Conservation (phyloP, 2,113 vertebrate genomes). For the Hemiprocne comata region DNA sequence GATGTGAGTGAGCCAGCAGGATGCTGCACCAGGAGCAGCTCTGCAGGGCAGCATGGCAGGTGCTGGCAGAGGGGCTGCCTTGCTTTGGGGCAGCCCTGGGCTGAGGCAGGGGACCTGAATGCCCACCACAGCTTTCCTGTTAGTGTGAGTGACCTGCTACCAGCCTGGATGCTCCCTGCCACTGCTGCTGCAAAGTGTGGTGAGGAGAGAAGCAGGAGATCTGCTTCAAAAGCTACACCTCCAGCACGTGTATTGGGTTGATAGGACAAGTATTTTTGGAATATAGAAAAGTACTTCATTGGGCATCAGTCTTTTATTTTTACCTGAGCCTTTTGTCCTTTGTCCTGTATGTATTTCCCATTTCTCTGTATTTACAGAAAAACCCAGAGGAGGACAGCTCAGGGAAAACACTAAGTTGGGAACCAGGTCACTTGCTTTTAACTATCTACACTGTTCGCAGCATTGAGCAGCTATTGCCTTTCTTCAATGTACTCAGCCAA, state of each 20-base stretch:
- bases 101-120: rapidly evolving
- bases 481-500: slow-evolving; percentile 96
- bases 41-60: background rate
- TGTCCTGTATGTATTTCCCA: background rate
- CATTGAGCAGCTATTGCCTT: slow-evolving; percentile 96
- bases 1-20: background rate
- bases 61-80: background rate
- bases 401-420: slow-evolving; percentile 87
- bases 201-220: too few species aligned
- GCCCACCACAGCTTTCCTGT: rapidly evolving
- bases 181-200: rapidly evolving
- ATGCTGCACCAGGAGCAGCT: background rate
- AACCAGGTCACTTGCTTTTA: slow-evolving; percentile 91
- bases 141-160: rapidly evolving
- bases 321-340: background rate
- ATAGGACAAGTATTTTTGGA: background rate
- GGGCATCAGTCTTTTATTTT: background rate
- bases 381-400: slow-evolving; percentile 93
- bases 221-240: background rate
- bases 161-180: background rate
- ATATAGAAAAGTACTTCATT: background rate
- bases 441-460: slow-evolving; percentile 92
- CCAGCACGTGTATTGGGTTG: background rate
- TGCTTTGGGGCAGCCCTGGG: background rate
- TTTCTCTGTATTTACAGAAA: slow-evolving; percentile 81